phyloP scores from a whole-genome alignment of 2,888 invertebrate genomes.

The Drosophila meridionalis region DNA sequence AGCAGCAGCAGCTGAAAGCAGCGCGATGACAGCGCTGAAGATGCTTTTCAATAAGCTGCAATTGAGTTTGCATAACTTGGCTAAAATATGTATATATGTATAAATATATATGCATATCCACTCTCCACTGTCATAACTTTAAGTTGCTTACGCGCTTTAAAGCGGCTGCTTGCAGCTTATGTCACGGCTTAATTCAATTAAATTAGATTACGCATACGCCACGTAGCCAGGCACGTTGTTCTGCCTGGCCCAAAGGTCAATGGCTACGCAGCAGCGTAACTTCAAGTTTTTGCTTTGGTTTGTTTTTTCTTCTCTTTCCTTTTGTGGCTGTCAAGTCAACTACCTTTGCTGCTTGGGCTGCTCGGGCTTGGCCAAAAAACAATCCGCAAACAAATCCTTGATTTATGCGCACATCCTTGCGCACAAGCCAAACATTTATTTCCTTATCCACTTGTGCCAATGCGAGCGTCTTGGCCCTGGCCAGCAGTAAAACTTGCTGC shows the following conservation, averaged over 20 bases:
- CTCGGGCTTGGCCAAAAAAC: conserved; percentile 28
- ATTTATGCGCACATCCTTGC: conserved; percentile 81
- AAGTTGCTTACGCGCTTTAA: conserved; percentile 24
- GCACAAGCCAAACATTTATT: conserved; percentile 80
- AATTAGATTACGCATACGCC: conserved; percentile 75
- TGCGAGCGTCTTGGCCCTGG: conserved; percentile 63
- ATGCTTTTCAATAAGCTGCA: conserved; percentile 64
- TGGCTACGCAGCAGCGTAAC: conserved; percentile 50
- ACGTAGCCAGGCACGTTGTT: conserved; percentile 28
- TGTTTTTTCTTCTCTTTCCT: background rate
- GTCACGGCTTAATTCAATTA: conserved; percentile 80
- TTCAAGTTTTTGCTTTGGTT: conserved; percentile 5
- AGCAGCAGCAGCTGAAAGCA: conserved; percentile 1
- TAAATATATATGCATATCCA: background rate
- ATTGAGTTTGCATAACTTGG: conserved; percentile 69
- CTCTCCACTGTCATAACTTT: background rate
- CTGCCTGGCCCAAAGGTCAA: conserved; percentile 62
- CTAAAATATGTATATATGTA: conserved; percentile 5
- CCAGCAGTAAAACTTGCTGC: conserved; percentile 57
- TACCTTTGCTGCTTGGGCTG: conserved; percentile 51
- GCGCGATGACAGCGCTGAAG: conserved; percentile 27
- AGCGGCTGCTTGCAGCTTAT: conserved; percentile 52
- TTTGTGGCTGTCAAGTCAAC: conserved; percentile 54
- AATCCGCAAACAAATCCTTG: conserved; percentile 82
- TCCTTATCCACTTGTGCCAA: conserved; percentile 82